Conservation (phyloP, 2,797 vertebrate genomes). For the Alca torda region DNA sequence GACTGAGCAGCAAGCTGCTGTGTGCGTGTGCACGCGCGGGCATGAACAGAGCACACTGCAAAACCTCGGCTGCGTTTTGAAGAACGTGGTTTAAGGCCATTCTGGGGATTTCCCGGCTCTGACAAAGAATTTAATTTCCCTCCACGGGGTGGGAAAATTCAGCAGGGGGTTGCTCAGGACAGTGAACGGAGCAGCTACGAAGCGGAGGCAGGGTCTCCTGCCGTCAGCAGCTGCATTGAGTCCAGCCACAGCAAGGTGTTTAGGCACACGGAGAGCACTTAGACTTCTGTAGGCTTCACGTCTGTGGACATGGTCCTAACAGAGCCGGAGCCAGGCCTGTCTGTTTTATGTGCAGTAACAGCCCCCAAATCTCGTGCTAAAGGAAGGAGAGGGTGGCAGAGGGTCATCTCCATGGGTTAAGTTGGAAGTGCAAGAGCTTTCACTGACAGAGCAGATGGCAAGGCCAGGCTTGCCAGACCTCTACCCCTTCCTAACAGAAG, state of each 20-base stretch:
- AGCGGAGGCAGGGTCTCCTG: background rate
- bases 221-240: background rate
- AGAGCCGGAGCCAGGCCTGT: background rate
- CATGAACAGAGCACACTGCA: constrained; percentile 1
- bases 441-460: constrained; percentile 21
- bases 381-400: background rate
- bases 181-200: background rate
- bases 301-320: background rate
- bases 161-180: background rate
- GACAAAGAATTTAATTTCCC: constrained; percentile 32
- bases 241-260: background rate
- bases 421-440: background rate
- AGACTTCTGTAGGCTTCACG: background rate
- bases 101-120: constrained; percentile 47
- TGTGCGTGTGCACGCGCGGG: background rate
- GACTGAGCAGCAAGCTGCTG: background rate
- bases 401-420: background rate
- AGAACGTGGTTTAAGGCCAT: constrained; percentile 36
- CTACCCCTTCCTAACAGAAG: background rate
- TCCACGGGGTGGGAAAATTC: background rate
- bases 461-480: background rate
- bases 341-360: background rate
- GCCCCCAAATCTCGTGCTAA: background rate
- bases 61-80: background rate
- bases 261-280: background rate